Evolutionary conservation across 2,797 vertebrate species (phyloP).

Genomic region (Aviceda cuculoides): DNA sequence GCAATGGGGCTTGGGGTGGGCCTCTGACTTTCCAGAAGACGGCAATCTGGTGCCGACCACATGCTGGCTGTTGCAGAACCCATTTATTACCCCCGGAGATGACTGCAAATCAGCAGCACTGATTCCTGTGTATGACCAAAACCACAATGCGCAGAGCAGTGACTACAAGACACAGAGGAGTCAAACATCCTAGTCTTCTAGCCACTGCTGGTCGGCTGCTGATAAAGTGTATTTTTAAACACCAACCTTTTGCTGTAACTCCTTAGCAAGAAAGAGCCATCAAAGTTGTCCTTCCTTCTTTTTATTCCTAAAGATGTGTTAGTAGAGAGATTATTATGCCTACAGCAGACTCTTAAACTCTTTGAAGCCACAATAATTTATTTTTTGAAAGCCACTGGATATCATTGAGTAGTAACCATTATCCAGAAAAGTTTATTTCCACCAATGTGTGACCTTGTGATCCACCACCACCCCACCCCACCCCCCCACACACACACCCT

Average conservation of each 20-base stretch:
- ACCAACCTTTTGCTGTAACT: neutral
- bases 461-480: no score
- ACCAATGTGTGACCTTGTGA: neutral
- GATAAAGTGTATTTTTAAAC: neutral
- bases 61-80: neutral
- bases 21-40: neutral
- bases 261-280: neutral
- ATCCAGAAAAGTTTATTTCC: neutral
- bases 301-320: neutral
- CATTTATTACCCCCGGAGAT: neutral
- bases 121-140: neutral
- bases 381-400: neutral
- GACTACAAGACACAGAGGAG: neutral
- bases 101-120: neutral
- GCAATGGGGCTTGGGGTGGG: neutral
- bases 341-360: neutral
- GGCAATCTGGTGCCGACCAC: accelerated
- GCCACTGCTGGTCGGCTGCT: neutral
- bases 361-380: neutral
- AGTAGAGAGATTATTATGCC: neutral
- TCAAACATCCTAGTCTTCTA: neutral
- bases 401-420: neutral
- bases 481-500: no score
- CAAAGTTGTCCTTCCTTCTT: neutral
- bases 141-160: neutral